Base-by-base conservation (phyloP, 1,140 invertebrate genomes). In the Hylyphantes graminicola region DNA sequence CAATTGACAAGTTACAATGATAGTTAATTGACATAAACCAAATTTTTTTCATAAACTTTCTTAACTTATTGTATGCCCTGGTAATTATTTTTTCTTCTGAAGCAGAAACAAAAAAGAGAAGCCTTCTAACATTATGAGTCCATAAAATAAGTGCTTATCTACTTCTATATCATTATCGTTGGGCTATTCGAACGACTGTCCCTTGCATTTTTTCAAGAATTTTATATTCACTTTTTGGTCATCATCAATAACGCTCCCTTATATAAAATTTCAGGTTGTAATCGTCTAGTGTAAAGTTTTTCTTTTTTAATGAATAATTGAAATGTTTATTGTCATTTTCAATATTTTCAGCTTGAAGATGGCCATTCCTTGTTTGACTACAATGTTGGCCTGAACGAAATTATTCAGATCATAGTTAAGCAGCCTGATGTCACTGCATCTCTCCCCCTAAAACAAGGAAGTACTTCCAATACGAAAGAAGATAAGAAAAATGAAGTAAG, bases 311-410 rank as follows among this genome's bases (percentile, higher is more conserved):
- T 70, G 11, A 59, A 59, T 13, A 0, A 17, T 70, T 68, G 7
- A 19, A n/a, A 73, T 57, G 13, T 4, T 72, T 50, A 5, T 51
- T 55, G 19, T 55, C 19, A 17, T 53, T 74, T 67, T 65, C 54
- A 55, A 53, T 65, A 13, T 91, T 87, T 87, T 94, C 12, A 83
- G 93, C 89, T 96, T 64, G 94, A 94, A 89, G 92, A 95, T 92
- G 93, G 92, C 2, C 94, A 95, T 86, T 92, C 92, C 21, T 88
- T 96, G 74, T 93, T 94, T 90, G 94, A 96, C 88, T 96, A 96
- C 88, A 93, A 93, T 87, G 92, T 96, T 54, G 93, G 94, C 86
- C 88, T 94, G 0, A 95, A 96, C 90, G 94, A 95, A 90, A 93
- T 95, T 15, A 93, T 96, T 78, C 94, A 95, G 88, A 88, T 95